phyloP scores from a whole-genome alignment of 2,113 vertebrate genomes.

The Lampris incognitus region DNA sequence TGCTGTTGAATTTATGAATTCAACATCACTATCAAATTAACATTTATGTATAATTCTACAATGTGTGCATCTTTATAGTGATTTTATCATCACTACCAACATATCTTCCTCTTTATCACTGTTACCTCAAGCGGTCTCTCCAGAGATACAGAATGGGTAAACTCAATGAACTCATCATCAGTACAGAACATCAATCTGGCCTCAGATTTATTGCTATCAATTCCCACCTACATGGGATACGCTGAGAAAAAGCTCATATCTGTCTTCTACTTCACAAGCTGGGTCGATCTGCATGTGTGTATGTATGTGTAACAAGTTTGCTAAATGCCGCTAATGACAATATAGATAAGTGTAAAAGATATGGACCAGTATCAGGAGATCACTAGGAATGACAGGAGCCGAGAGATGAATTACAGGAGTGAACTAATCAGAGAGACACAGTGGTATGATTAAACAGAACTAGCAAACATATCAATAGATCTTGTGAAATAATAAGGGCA shows the following conservation, averaged over 20 bases:
- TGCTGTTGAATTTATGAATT: background rate
- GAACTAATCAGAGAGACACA: too few relatives aligned
- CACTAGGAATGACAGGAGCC: too few relatives aligned
- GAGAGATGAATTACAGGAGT: too few relatives aligned
- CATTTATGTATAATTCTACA: background rate
- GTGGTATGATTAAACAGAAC: too few relatives aligned
- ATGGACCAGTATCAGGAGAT: too few relatives aligned
- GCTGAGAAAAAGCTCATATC: background rate
- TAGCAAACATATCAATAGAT: too few relatives aligned
- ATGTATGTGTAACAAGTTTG: background rate
- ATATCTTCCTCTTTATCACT: background rate
- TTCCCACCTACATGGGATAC: conserved; percentile 24
- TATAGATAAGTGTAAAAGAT: too few relatives aligned
- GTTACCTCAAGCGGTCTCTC: conserved; percentile 88
- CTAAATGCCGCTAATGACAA: too few relatives aligned
- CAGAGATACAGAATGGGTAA: conserved; percentile 76
- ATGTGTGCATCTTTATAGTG: background rate
- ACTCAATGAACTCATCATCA: conserved; percentile 87
- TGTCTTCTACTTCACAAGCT: too few relatives aligned
- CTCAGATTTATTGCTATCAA: conserved; percentile 54
- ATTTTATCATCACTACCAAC: background rate
- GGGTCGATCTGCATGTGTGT: background rate
- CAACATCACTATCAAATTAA: background rate
- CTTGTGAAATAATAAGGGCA: too few relatives aligned
- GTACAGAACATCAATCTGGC: conserved; percentile 87